phyloP scores from a whole-genome alignment of 1,140 invertebrate species.

The Drosophila mojavensis region DNA sequence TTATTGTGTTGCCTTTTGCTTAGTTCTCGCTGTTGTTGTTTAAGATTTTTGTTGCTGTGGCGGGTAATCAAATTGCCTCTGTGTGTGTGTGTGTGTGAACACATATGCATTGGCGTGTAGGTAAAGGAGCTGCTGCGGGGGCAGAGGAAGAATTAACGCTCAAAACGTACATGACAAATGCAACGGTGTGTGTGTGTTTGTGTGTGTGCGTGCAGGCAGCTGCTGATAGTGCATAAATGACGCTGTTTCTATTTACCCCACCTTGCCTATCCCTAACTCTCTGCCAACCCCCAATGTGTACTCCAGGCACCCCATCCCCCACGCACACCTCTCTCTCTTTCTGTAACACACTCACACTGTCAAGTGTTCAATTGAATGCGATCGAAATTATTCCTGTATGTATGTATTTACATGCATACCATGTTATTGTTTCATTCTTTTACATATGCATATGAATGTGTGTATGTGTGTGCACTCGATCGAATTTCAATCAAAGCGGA shows the following conservation, averaged over 20 bases:
- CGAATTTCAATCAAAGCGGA: conserved; percentile 2
- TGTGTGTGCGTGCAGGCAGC: conserved; percentile 14
- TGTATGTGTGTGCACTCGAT: background rate
- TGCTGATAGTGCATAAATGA: conserved; percentile 24
- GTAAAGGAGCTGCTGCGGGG: conserved; percentile 5
- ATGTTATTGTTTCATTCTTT: background rate
- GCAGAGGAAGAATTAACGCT: background rate
- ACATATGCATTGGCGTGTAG: conserved; percentile 3
- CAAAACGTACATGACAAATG: conserved; percentile 1
- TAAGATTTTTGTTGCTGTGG: conserved; percentile 38
- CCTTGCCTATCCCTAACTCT: background rate
- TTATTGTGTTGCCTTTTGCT: conserved; percentile 22
- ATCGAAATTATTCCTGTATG: conserved; percentile 6
- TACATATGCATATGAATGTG: background rate
- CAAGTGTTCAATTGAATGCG: conserved; percentile 23
- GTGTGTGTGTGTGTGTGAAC: background rate
- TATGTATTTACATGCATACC: background rate
- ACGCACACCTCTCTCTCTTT: background rate
- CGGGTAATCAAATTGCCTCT: conserved; percentile 75
- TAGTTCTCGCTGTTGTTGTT: conserved; percentile 30
- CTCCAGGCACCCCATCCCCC: background rate
- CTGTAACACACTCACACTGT: background rate
- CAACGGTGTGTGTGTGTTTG: background rate
- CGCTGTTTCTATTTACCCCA: background rate
- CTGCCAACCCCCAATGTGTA: background rate